A percentile compares a stretch with the other conserved stretches of the same genome.
These are phyloP conservation scores for Caenorhabditis briggsae DNA, from an alignment of 1,140 invertebrate species.

Conservation along the genomic window DNA sequence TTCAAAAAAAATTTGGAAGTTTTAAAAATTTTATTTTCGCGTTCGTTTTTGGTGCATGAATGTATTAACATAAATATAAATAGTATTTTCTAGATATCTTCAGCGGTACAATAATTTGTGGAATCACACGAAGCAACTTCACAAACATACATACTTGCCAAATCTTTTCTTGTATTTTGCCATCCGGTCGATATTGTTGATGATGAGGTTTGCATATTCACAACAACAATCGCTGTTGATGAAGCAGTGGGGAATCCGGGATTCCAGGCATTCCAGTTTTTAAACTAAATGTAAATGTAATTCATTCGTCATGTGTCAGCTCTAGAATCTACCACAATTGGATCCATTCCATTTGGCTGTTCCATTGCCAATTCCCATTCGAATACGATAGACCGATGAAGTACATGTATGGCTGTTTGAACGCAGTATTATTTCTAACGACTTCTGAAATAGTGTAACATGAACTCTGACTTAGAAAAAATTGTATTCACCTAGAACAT, in stretches of 20 bases:
- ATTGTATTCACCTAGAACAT: background rate
- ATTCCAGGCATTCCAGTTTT: background rate
- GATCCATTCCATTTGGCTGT: background rate
- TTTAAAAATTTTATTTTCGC: no score
- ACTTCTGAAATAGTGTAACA: background rate
- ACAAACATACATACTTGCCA: constrained; percentile 24
- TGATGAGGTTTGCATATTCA: background rate
- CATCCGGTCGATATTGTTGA: background rate
- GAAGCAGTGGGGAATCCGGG: constrained; percentile 6
- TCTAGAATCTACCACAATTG: background rate
- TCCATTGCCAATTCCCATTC: constrained; percentile 36
- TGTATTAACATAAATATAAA: background rate
- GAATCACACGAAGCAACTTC: constrained; percentile 26
- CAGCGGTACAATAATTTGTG: constrained; percentile 11
- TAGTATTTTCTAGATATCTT: background rate
- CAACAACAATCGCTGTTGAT: background rate
- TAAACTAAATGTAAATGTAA: background rate
- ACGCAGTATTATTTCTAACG: background rate
- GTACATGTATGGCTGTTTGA: constrained; percentile 17
- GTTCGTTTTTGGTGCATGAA: background rate
- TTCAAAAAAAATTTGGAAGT: no score
- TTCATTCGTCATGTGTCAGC: background rate
- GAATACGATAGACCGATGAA: background rate
- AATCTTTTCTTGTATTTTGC: constrained; percentile 3
- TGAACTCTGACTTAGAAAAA: background rate